Percentiles rank a stretch among this genome's conserved stretches.
These are phyloP conservation scores for Lophura nycthemera DNA, from an alignment of 2,113 vertebrate genomes.

Conservation along the genomic window DNA sequence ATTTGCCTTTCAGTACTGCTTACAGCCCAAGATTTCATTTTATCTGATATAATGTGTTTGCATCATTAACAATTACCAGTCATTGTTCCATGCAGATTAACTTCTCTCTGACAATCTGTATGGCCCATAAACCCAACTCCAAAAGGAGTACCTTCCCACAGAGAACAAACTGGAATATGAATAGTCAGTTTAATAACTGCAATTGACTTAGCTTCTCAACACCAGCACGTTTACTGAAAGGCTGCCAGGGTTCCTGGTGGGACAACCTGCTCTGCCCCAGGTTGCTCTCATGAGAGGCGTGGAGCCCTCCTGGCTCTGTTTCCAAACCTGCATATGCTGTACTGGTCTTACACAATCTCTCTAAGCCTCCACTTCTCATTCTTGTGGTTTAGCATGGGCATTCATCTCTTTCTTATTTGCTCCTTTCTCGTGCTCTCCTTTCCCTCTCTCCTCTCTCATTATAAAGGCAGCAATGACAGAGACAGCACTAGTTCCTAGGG, in stretches of 20 bases:
- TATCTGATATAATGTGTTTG: neutral
- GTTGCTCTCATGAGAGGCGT: neutral
- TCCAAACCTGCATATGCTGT: neutral
- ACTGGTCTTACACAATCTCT: neutral
- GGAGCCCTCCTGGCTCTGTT: neutral
- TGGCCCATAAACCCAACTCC: conserved; percentile 44
- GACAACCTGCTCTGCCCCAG: neutral
- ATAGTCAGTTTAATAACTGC: conserved; percentile 45
- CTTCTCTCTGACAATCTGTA: neutral
- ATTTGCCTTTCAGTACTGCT: neutral
- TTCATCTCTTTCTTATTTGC: neutral
- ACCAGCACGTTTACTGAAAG: neutral
- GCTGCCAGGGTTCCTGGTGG: neutral
- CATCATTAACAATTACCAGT: conserved; percentile 40
- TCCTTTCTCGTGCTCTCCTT: neutral
- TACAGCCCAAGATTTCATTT: conserved; percentile 2
- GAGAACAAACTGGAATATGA: conserved; percentile 31
- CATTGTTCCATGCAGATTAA: conserved; percentile 50
- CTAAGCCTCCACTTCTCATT: neutral
- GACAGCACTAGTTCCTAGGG: neutral
- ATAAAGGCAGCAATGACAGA: neutral
- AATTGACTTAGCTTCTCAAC: conserved; percentile 23
- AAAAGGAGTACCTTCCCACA: conserved; percentile 56
- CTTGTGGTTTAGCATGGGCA: neutral
- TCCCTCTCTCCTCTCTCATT: neutral